Conservation (phyloP, 2,797 vertebrate genomes). For the Chiloscyllium punctatum region DNA sequence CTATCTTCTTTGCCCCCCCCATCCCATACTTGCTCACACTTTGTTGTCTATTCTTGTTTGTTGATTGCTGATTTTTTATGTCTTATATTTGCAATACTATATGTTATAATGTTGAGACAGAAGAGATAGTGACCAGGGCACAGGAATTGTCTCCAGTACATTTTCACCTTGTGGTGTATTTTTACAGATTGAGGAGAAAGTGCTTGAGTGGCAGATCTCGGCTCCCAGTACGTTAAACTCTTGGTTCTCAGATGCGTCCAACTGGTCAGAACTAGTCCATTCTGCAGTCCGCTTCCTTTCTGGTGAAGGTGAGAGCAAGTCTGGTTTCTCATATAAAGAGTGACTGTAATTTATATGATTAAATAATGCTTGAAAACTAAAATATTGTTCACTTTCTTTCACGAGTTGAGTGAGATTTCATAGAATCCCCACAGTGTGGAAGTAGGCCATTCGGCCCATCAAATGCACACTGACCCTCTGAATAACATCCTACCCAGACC, state of each 20-base stretch:
- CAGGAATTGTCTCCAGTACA: neutral
- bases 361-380: neutral
- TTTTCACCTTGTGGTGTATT: neutral
- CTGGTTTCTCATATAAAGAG: neutral
- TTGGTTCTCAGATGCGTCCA: constrained; percentile 83
- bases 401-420: neutral
- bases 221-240: constrained; percentile 83
- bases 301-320: constrained; percentile 80
- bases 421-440: too few species aligned
- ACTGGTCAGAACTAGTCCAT: constrained; percentile 88
- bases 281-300: constrained; percentile 85
- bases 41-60: neutral
- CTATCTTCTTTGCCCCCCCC: neutral
- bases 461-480: too few species aligned
- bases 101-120: neutral
- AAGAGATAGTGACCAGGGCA: neutral
- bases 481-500: too few species aligned
- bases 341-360: neutral
- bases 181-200: constrained; percentile 82
- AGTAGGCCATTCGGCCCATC: too few species aligned
- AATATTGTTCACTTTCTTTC: neutral
- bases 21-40: neutral
- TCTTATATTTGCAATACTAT: neutral
- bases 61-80: neutral
- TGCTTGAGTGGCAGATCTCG: constrained; percentile 85